Evolutionary conservation across 2,888 invertebrate species (phyloP), one percentile per base, ranked within the genome.

Genomic region (Machimus rusticus): DNA sequence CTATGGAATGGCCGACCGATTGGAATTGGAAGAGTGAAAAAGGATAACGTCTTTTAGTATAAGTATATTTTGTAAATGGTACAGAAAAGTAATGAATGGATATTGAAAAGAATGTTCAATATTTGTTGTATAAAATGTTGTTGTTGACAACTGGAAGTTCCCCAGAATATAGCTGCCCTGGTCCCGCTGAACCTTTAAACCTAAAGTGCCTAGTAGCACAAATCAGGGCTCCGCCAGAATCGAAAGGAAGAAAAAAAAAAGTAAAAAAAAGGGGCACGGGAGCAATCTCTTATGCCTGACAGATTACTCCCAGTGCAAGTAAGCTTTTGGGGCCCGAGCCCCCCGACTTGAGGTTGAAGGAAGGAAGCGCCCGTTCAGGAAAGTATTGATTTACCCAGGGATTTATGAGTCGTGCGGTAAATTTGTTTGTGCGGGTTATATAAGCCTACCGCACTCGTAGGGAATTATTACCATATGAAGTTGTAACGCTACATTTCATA

Each of bases 361-460:
- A 82, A 82, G 82, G 57, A 82, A 82, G 39, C 57, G 19, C 82
- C 66, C 82, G 8, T 79, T 79, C 79, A 55, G 39, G 82, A 82
- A 82, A 82, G 37, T 82, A 82, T 82, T 82, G 82, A 82, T 82
- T 82, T 57, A 51, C 57, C 34, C n/a, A 34, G 23, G 82, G 82
- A 82, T 66, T 82, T 82, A 82, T 66, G 82, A 66, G 19, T 82
- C 57, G 28, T 66, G 66, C 37, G 82, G 82, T 66, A 66, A 82
- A 82, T 82, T 82, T 82, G 82, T 82, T 82, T 82, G 57, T 37
- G 37, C 55, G 16, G 23, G 57, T n/a, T 51, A 66, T 66, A 82
- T 66, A 82, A 82, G 57, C 66, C 57, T 82, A 82, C 82, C 79
- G 66, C 34, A 82, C 57, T 19, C 66, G n/a, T 31, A 82, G 55